A percentile compares a stretch with the other conserved stretches of the same genome.
Evolutionary conservation across 2,888 invertebrate genomes (phyloP).

Genomic region (Drosophila neutralis): DNA sequence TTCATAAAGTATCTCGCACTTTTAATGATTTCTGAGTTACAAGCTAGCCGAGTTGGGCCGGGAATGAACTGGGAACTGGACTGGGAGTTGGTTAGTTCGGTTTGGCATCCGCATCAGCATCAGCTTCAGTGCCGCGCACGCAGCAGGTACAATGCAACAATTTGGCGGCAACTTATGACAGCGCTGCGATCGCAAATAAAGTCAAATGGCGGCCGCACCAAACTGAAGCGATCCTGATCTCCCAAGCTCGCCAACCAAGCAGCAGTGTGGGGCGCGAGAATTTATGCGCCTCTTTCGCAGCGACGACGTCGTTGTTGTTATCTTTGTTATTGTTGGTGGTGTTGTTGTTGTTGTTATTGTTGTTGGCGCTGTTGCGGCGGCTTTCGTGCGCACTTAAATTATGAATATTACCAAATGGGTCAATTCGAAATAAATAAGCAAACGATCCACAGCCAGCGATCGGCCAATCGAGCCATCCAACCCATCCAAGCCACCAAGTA

Average conservation of each 20-base stretch:
- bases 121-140: conserved; percentile 43
- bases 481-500: conserved; percentile 6
- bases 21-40: conserved; percentile 84
- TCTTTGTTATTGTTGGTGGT: conserved; percentile 29
- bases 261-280: conserved; percentile 75
- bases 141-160: conserved; percentile 84
- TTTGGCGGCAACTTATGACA: conserved; percentile 83
- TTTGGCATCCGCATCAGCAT: conserved; percentile 4
- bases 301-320: conserved; percentile 53
- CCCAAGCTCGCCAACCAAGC: conserved; percentile 8
- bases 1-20: conserved; percentile 81
- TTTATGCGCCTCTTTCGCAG: conserved; percentile 79
- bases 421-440: conserved; percentile 84
- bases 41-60: conserved; percentile 61
- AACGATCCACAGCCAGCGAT: conserved; percentile 14
- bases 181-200: conserved; percentile 68
- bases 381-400: conserved; percentile 80
- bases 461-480: conserved; percentile 20
- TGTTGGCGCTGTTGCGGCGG: conserved; percentile 52
- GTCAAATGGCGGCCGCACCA: conserved; percentile 58
- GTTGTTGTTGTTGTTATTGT: conserved; percentile 34
- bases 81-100: not conserved
- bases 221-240: conserved; percentile 60
- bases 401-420: conserved; percentile 85
- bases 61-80: conserved; percentile 25